A percentile compares a stretch with the other conserved stretches of the same genome.
Conservation (phyloP, 2,797 vertebrate genomes). For the Thunnus albacares region DNA sequence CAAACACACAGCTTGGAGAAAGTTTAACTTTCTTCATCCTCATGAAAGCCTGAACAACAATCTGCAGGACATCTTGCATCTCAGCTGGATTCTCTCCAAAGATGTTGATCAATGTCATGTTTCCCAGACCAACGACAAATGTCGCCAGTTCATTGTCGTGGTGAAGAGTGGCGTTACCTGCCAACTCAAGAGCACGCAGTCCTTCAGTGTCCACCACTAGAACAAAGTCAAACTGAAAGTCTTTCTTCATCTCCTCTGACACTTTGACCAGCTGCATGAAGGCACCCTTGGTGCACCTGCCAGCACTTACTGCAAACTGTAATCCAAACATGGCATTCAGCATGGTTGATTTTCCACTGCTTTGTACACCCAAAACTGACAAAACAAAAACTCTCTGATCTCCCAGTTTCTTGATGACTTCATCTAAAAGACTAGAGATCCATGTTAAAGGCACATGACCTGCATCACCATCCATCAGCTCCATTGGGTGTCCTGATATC, state of each 20-base stretch:
- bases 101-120: slow-evolving; percentile 88
- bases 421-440: slow-evolving; percentile 82
- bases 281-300: slow-evolving; percentile 85
- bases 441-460: slow-evolving; percentile 84
- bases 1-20: slow-evolving; percentile 77
- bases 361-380: slow-evolving; percentile 86
- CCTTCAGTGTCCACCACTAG: slow-evolving; percentile 87
- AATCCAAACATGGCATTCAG: slow-evolving; percentile 88
- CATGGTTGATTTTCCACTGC: slow-evolving; percentile 88
- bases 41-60: slow-evolving; percentile 86
- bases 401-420: slow-evolving; percentile 78
- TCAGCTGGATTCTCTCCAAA: slow-evolving; percentile 87
- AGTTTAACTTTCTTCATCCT: slow-evolving; percentile 85
- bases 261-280: slow-evolving; percentile 87
- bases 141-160: slow-evolving; percentile 87
- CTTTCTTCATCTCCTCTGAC: slow-evolving; percentile 69
- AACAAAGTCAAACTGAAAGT: slow-evolving; percentile 57
- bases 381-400: slow-evolving; percentile 85
- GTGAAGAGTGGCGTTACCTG: slow-evolving; percentile 66
- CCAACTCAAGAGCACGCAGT: slow-evolving; percentile 77
- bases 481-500: slow-evolving; percentile 81
- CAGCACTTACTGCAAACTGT: slow-evolving; percentile 85
- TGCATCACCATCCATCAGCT: slow-evolving; percentile 87
- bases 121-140: slow-evolving; percentile 86
- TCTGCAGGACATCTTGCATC: slow-evolving; percentile 87